These are phyloP conservation scores for Calliscelio sp. DNA, from an alignment of 2,888 invertebrate genomes.

Conservation along the genomic window DNA sequence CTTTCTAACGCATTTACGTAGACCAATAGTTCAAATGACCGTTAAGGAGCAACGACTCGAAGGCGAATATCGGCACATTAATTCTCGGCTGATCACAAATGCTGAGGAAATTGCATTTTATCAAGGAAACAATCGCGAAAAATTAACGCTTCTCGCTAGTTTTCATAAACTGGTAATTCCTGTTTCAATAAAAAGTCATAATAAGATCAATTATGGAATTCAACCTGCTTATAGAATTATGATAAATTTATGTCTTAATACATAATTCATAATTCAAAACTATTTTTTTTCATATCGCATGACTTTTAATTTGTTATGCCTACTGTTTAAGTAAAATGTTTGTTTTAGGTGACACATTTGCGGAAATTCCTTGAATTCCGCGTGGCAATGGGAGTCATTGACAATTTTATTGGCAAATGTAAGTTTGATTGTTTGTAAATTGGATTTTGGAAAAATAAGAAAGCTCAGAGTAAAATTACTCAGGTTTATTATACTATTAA, in stretches of 20 bases:
- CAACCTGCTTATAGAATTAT: too few species aligned
- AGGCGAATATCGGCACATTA: conserved; percentile 99
- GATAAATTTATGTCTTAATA: too few species aligned
- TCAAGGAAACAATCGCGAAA: conserved; percentile 94
- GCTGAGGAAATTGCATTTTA: conserved; percentile 97
- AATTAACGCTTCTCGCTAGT: conserved; percentile 94
- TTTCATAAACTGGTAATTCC: conserved; percentile 92
- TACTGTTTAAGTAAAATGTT: neutral
- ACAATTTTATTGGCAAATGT: conserved; percentile 99
- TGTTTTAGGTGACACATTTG: conserved; percentile 91
- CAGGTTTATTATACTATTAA: too few species aligned
- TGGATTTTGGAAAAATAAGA: too few species aligned
- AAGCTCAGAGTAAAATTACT: too few species aligned
- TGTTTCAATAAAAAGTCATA: neutral
- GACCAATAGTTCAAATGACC: conserved; percentile 94
- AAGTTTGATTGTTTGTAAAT: conserved; percentile 86
- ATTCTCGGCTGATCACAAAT: conserved; percentile 98
- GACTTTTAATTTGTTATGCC: conserved; percentile 6
- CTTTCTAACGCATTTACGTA: conserved; percentile 93
- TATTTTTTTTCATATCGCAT: too few species aligned
- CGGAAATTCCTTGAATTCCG: conserved; percentile 95
- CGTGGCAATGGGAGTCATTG: conserved; percentile 96
- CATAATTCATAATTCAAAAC: too few species aligned
- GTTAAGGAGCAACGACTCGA: conserved; percentile 98
- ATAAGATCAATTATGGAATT: neutral